Conservation (phyloP, 2,113 vertebrate genomes). For the Acinonyx jubatus region DNA sequence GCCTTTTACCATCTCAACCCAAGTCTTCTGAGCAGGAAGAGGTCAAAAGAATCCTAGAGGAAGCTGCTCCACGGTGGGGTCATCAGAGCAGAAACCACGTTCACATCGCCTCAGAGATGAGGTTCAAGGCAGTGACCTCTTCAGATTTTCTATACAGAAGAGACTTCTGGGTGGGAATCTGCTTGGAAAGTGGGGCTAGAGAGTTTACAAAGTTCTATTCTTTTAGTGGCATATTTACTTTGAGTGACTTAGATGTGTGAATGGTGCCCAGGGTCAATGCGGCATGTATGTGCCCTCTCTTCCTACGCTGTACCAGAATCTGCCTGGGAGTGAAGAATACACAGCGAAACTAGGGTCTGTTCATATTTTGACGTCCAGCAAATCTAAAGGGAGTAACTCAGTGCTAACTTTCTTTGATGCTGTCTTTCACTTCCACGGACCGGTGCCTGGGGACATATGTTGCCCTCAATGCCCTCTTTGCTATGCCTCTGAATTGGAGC, state of each 20-base stretch:
- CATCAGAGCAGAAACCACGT: background rate
- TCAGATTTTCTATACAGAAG: constrained; percentile 8
- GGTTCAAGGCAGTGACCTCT: background rate
- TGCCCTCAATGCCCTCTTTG: background rate
- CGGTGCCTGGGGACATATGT: background rate
- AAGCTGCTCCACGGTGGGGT: background rate
- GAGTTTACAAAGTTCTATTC: background rate
- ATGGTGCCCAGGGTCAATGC: background rate
- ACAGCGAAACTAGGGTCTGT: background rate
- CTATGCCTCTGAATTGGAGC: background rate
- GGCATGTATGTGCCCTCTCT: background rate
- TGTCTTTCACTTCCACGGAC: background rate
- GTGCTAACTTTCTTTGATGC: background rate
- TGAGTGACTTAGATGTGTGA: background rate
- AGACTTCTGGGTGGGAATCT: background rate
- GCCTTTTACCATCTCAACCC: background rate
- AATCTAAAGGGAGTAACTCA: constrained; percentile 25
- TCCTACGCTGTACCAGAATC: background rate
- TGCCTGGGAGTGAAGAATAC: background rate
- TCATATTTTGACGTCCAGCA: background rate
- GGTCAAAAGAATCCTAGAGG: background rate
- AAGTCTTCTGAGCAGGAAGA: background rate
- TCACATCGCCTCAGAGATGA: background rate
- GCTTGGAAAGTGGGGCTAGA: background rate
- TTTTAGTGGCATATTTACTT: constrained; percentile 44